Conservation (phyloP, 2,113 vertebrate genomes). For the Murina feae region DNA sequence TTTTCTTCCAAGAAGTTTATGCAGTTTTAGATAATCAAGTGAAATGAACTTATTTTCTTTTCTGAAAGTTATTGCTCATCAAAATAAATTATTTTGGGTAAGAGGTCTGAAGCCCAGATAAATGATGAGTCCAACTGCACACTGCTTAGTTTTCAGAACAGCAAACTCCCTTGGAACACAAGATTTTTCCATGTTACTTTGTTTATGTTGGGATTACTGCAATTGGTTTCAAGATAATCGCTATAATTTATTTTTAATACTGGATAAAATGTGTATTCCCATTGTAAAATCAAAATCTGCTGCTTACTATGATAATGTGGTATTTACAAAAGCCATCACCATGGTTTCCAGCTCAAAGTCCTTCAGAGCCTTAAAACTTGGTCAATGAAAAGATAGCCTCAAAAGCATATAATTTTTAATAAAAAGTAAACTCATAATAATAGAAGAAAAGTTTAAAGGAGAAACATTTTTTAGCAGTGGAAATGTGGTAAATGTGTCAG, state of each 20-base stretch:
- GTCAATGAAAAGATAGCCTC: slow-evolving; percentile 64
- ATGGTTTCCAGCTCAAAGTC: slow-evolving; percentile 54
- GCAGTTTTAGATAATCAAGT: not conserved
- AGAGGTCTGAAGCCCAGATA: not conserved
- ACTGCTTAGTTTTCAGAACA: not conserved
- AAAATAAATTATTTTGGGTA: not conserved
- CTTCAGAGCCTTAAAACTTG: slow-evolving; percentile 55
- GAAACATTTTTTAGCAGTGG: not conserved
- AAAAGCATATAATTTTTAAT: slow-evolving; percentile 37
- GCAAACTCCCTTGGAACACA: not conserved
- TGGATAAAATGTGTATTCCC: not conserved
- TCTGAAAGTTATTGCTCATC: not conserved
- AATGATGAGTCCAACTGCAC: not conserved
- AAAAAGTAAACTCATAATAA: not conserved
- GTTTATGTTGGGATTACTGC: not conserved
- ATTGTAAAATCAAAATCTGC: slow-evolving; percentile 46
- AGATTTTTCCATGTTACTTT: not conserved
- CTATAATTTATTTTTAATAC: slow-evolving; percentile 64
- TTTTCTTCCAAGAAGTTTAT: slow-evolving; percentile 29
- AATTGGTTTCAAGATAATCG: slow-evolving; percentile 44
- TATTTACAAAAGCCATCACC: slow-evolving; percentile 62
- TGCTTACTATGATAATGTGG: slow-evolving; percentile 53
- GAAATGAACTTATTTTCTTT: slow-evolving; percentile 5
- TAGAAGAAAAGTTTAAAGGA: not conserved
- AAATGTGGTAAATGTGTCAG: not conserved